Evolutionary conservation across 2,797 vertebrate genomes (phyloP).

Genomic region (Arremon brunneinucha): DNA sequence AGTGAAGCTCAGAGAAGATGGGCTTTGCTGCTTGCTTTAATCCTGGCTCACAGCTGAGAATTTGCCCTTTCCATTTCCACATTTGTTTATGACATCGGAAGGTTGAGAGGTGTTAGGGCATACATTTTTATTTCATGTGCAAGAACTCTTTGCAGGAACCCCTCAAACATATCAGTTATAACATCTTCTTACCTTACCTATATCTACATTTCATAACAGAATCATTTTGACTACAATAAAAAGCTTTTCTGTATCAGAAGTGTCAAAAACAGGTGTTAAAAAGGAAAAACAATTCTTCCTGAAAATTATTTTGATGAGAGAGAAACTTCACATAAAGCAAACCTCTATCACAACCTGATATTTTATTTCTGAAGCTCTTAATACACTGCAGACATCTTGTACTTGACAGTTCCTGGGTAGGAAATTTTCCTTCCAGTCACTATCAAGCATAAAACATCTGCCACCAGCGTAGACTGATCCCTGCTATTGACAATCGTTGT

Average conservation of each 20-base stretch:
- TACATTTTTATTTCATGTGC: neutral
- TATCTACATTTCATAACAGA: slow-evolving; percentile 14
- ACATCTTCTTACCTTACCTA: neutral
- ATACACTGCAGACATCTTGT: neutral
- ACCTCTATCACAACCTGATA: neutral
- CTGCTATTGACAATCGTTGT: neutral
- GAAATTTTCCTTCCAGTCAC: slow-evolving; percentile 17
- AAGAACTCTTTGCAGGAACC: neutral
- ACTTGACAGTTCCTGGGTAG: slow-evolving; percentile 18
- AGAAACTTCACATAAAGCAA: slow-evolving; percentile 30
- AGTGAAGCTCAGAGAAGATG: neutral
- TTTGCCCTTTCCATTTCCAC: slow-evolving; percentile 30
- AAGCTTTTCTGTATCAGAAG: slow-evolving; percentile 30
- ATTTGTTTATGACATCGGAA: neutral
- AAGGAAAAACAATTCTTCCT: slow-evolving; percentile 27
- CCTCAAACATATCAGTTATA: neutral
- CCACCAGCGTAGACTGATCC: neutral
- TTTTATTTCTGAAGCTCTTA: slow-evolving; percentile 46
- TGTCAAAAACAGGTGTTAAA: slow-evolving; percentile 37
- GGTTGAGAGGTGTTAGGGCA: neutral
- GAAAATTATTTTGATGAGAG: slow-evolving; percentile 30
- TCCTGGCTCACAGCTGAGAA: slow-evolving; percentile 34
- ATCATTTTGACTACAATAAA: slow-evolving; percentile 31
- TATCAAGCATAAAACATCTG: neutral
- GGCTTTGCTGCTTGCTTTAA: slow-evolving; percentile 23